Evolutionary conservation across 2,797 vertebrate species (phyloP).

Genomic region (Manis pentadactyla): DNA sequence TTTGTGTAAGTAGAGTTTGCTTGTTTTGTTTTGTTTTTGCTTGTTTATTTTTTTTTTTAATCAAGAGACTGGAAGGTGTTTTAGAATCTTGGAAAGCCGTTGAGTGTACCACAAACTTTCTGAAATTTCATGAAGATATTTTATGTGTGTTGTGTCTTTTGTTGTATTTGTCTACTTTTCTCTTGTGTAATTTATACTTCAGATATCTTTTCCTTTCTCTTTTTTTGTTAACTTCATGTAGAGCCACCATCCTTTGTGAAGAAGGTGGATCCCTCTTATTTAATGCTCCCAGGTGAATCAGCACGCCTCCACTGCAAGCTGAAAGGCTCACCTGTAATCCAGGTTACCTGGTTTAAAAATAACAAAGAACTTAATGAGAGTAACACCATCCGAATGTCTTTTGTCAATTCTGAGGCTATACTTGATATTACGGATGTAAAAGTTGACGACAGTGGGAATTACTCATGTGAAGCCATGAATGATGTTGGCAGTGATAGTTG

Average conservation of each 20-base stretch:
- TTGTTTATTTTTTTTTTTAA: neutral
- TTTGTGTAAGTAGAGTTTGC: neutral
- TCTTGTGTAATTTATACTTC: slow-evolving; percentile 75
- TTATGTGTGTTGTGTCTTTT: slow-evolving; percentile 70
- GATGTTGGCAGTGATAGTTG: slow-evolving; percentile 96
- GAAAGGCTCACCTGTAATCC: slow-evolving; percentile 97
- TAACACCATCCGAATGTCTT: slow-evolving; percentile 92
- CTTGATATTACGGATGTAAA: slow-evolving; percentile 92
- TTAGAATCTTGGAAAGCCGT: neutral
- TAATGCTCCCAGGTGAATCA: slow-evolving; percentile 95
- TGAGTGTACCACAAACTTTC: neutral
- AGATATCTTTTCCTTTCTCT: slow-evolving; percentile 59
- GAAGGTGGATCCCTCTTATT: slow-evolving; percentile 95
- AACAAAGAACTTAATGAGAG: slow-evolving; percentile 94
- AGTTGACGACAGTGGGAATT: slow-evolving; percentile 95
- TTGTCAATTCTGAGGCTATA: slow-evolving; percentile 91
- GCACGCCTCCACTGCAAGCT: slow-evolving; percentile 94
- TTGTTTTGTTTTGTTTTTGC: neutral
- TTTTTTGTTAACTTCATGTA: slow-evolving; percentile 84
- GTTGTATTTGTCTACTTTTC: slow-evolving; percentile 15
- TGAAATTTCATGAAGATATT: slow-evolving; percentile 61
- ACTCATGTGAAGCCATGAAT: slow-evolving; percentile 96
- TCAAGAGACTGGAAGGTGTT: neutral
- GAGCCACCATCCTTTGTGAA: slow-evolving; percentile 96
- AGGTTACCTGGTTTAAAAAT: slow-evolving; percentile 97